These are phyloP conservation scores for Aplochiton taeniatus DNA, from an alignment of 2,797 vertebrate species.

Conservation along the genomic window DNA sequence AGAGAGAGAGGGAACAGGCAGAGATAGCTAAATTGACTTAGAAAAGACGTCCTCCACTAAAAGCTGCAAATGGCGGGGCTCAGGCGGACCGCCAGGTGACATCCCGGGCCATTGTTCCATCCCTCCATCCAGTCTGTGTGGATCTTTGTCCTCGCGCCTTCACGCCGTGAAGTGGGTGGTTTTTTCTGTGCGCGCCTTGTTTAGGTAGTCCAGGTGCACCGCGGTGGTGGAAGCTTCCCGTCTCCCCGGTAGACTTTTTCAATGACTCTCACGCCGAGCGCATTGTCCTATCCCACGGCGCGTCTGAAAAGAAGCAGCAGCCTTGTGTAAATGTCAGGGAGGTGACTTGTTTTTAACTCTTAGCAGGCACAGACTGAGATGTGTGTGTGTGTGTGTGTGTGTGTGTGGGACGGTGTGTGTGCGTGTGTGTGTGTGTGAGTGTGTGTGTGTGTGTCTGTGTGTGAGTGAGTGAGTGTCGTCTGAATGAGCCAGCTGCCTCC, in stretches of 20 bases:
- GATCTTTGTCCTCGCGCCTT: slow-evolving; percentile 63
- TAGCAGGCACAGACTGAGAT: slow-evolving; percentile 42
- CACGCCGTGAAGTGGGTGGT: slow-evolving; percentile 67
- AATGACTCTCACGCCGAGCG: slow-evolving; percentile 65
- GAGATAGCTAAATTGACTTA: slow-evolving; percentile 46
- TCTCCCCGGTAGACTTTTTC: slow-evolving; percentile 64
- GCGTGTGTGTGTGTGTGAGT: not conserved
- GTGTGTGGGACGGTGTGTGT: slow-evolving; percentile 2
- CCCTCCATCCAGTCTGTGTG: slow-evolving; percentile 68
- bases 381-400: slow-evolving; percentile 15
- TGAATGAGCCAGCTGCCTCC: slow-evolving; percentile 52
- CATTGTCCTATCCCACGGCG: slow-evolving; percentile 72
- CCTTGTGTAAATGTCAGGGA: slow-evolving; percentile 69
- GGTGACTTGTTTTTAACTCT: slow-evolving; percentile 75
- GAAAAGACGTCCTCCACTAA: slow-evolving; percentile 39
- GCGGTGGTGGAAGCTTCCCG: slow-evolving; percentile 65
- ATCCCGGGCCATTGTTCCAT: slow-evolving; percentile 70
- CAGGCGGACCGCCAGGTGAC: slow-evolving; percentile 68
- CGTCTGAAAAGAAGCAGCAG: slow-evolving; percentile 72
- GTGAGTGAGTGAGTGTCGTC: not conserved
- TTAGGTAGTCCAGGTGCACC: slow-evolving; percentile 71
- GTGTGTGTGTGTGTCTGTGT: not conserved
- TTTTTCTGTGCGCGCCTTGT: slow-evolving; percentile 64
- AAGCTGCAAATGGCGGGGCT: slow-evolving; percentile 38
- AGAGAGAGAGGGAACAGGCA: slow-evolving; percentile 43